Conservation (phyloP, 1,140 invertebrate genomes). For the Batillaria attramentaria region DNA sequence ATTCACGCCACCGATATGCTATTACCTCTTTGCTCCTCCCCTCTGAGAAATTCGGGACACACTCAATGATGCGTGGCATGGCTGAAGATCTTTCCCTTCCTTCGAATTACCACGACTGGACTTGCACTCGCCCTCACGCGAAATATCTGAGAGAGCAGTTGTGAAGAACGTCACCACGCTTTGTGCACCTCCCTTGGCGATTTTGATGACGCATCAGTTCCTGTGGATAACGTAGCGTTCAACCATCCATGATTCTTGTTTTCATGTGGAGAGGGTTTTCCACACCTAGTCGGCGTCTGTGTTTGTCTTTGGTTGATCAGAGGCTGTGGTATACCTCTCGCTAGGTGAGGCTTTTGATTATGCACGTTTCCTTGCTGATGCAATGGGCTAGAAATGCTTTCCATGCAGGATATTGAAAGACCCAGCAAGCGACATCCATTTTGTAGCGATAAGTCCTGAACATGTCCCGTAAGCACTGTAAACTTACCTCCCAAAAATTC, state of each 20-base stretch:
- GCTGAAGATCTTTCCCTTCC: not conserved
- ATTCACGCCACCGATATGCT: too few species aligned
- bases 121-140: constrained; percentile 7
- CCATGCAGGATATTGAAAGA: too few species aligned
- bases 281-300: not conserved
- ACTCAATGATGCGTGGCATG: constrained; percentile 71
- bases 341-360: too few species aligned
- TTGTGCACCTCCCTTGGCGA: constrained; percentile 60
- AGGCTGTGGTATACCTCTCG: too few species aligned
- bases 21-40: constrained; percentile 74
- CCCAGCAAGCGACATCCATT: too few species aligned
- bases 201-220: constrained; percentile 59
- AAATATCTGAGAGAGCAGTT: constrained; percentile 28
- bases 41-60: constrained; percentile 79
- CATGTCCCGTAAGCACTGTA: too few species aligned
- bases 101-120: not conserved
- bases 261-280: constrained; percentile 31
- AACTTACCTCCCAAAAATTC: too few species aligned
- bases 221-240: constrained; percentile 53
- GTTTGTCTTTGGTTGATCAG: too few species aligned
- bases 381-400: too few species aligned
- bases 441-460: too few species aligned
- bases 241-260: constrained; percentile 49
- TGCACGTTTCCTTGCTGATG: too few species aligned
- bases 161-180: constrained; percentile 61